A percentile compares a stretch with the other conserved stretches of the same genome.
phyloP scores from a whole-genome alignment of 2,797 vertebrate species.

The Diplodus sargus region DNA sequence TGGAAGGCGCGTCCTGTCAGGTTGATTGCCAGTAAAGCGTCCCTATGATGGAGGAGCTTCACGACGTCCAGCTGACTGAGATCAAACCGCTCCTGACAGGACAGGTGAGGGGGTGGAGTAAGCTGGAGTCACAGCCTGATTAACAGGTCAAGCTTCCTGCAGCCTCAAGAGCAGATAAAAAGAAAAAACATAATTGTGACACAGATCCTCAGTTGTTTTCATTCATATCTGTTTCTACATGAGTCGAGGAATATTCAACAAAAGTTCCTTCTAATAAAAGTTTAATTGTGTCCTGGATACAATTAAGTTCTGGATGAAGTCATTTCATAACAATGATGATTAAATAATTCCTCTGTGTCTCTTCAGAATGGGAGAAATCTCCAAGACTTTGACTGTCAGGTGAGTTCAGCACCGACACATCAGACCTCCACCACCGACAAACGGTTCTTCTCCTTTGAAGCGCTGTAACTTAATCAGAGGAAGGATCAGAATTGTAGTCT shows the following conservation, averaged over 20 bases:
- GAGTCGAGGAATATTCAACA: neutral
- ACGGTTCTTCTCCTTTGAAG: neutral
- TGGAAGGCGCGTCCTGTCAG: conserved; percentile 23
- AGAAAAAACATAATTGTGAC: neutral
- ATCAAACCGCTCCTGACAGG: conserved; percentile 95
- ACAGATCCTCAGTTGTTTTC: too few relatives aligned
- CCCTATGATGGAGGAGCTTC: conserved; percentile 92
- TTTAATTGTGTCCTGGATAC: neutral
- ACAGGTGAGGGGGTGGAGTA: conserved; percentile 84
- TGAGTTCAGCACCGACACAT: conserved; percentile 70
- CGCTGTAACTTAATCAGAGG: too few relatives aligned
- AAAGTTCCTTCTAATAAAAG: neutral
- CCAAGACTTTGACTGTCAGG: conserved; percentile 96
- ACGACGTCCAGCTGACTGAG: conserved; percentile 95
- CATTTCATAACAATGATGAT: neutral
- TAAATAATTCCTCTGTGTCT: conserved; percentile 50
- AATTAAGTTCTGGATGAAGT: neutral
- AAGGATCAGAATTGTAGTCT: neutral
- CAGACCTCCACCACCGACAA: neutral
- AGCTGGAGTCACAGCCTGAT: neutral
- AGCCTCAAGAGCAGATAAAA: neutral
- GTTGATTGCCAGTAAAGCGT: conserved; percentile 47
- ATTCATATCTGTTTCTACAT: too few relatives aligned
- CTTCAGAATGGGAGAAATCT: conserved; percentile 91
- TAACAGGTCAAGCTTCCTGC: neutral